Evolutionary conservation across 2,113 vertebrate species (phyloP).

Genomic region (Uropsilus gracilis): DNA sequence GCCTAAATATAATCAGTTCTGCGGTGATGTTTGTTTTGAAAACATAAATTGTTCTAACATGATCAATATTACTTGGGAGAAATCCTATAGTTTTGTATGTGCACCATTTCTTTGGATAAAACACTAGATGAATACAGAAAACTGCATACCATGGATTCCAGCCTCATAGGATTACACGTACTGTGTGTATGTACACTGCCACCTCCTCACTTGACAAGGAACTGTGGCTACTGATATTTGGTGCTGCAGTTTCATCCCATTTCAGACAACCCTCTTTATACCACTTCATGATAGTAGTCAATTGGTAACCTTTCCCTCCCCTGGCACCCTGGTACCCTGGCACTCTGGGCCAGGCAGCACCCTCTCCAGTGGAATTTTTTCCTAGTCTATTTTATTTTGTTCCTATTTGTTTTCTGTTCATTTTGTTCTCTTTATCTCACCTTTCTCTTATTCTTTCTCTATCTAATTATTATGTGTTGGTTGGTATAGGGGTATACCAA

Average conservation of each 20-base stretch:
- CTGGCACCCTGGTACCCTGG: neutral
- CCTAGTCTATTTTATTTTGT: neutral
- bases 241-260: neutral
- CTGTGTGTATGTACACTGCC: accelerated
- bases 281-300: accelerated
- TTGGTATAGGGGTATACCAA: too few species aligned
- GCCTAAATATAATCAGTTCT: neutral
- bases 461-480: neutral
- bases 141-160: neutral
- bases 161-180: neutral
- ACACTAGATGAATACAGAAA: neutral
- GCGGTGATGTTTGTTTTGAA: neutral
- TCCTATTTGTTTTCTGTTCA: neutral
- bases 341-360: neutral
- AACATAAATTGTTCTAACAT: neutral
- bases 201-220: neutral
- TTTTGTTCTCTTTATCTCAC: neutral
- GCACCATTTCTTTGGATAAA: neutral
- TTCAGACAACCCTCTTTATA: neutral
- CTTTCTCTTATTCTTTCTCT: neutral
- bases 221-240: too few species aligned
- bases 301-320: neutral
- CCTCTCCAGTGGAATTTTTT: neutral
- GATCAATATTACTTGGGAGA: neutral
- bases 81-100: neutral